Evolutionary conservation across 2,888 invertebrate genomes (phyloP).

Genomic region (Cheilosia urbana): DNA sequence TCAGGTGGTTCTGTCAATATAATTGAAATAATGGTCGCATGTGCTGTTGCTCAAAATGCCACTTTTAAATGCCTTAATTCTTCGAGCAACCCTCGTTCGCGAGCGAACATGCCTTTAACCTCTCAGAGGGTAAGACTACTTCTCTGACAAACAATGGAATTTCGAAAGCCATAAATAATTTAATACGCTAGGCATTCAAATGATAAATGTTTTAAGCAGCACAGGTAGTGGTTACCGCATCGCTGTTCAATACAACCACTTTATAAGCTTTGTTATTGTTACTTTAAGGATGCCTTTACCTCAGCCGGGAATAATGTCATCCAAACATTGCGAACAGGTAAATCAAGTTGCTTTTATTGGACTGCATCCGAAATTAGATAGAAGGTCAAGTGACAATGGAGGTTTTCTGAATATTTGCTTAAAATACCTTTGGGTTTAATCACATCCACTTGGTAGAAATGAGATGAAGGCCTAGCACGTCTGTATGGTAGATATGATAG

Average conservation of each 20-base stretch:
- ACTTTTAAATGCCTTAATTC: constrained; percentile 1
- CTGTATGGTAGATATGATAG: not conserved
- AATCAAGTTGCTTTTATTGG: constrained; percentile 33
- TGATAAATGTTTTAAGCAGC: constrained; percentile 42
- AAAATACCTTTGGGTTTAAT: constrained; percentile 33
- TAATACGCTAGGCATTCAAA: constrained; percentile 35
- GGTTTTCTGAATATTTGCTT: constrained; percentile 31
- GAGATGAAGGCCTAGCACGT: not conserved
- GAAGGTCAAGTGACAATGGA: constrained; percentile 30
- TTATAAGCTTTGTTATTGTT: constrained; percentile 33
- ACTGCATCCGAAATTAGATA: constrained; percentile 38
- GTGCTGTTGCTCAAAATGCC: constrained; percentile 26
- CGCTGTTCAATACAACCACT: constrained; percentile 33
- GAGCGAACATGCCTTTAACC: constrained; percentile 16
- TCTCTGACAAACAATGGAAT: constrained; percentile 16
- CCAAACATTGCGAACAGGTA: constrained; percentile 10
- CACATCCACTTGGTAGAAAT: constrained; percentile 1
- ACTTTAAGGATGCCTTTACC: constrained; percentile 34
- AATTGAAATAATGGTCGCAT: constrained; percentile 48
- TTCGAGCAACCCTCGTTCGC: not conserved
- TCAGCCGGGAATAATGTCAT: constrained; percentile 10
- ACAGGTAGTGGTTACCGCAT: constrained; percentile 6
- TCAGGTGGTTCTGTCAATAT: constrained; percentile 64
- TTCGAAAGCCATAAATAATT: constrained; percentile 58
- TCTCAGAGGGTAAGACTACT: constrained; percentile 8